Evolutionary conservation across 2,113 vertebrate species (phyloP).

Genomic region (Leptobrachium ailaonicum): DNA sequence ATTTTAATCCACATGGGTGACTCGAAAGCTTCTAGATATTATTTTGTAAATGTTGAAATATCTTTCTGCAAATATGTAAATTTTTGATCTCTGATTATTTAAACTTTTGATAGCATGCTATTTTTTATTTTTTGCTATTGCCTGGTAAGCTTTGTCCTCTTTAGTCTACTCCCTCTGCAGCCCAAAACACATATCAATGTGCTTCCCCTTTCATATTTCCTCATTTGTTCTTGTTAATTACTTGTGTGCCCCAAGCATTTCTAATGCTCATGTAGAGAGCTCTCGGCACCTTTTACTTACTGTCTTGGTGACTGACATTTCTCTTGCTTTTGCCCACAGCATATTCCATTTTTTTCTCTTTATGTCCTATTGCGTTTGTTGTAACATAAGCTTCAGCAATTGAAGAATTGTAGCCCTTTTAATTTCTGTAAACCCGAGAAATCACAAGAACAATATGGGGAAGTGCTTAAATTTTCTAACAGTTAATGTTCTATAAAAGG

Average conservation of each 20-base stretch:
- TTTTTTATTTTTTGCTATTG: constrained; percentile 27
- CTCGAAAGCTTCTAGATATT: constrained; percentile 33
- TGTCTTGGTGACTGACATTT: constrained; percentile 49
- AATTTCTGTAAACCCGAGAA: constrained; percentile 7
- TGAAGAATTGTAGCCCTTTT: constrained; percentile 16
- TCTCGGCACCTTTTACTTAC: constrained; percentile 46
- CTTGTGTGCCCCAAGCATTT: constrained; percentile 48
- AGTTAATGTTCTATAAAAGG: too few species aligned
- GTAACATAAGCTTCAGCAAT: constrained; percentile 33
- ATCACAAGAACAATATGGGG: neutral
- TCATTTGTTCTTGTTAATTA: constrained; percentile 52
- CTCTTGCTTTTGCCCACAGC: constrained; percentile 45
- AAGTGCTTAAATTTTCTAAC: neutral
- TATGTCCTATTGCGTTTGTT: constrained; percentile 43
- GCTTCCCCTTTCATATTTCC: constrained; percentile 44
- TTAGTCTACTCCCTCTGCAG: constrained; percentile 47
- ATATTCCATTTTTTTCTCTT: constrained; percentile 34
- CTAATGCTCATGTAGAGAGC: constrained; percentile 50
- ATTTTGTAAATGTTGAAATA: constrained; percentile 47
- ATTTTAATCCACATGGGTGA: constrained; percentile 35
- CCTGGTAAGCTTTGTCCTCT: constrained; percentile 49
- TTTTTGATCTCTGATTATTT: constrained; percentile 41
- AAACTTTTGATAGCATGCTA: constrained; percentile 19
- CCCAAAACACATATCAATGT: constrained; percentile 47
- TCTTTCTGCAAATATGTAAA: constrained; percentile 48